Base-by-base conservation (phyloP, 2,113 vertebrate species). In the Arenaria interpres region DNA sequence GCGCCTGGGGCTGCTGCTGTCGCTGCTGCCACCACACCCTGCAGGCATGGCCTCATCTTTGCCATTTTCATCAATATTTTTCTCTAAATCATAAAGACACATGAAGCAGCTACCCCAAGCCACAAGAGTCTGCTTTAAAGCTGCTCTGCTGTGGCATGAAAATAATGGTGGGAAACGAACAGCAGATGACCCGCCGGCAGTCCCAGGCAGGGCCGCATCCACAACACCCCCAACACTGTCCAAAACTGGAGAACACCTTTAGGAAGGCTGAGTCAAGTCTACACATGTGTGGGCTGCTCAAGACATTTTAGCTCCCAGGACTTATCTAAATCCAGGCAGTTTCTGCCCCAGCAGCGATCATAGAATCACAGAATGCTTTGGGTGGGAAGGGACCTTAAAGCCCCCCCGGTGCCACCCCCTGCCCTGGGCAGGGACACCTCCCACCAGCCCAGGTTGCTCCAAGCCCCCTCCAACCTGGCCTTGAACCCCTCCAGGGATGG, bases 151-250 rank as follows among this genome's bases (percentile, higher is more conserved):
- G 35, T 12, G 17, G 83, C 48, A 35, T 39, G 54, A n/a, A 51
- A 30, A 59, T 51, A 89, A 57, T 5, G 2, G 62, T 4, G 35
- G 37, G 64, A 72, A 54, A 4, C 14, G 81, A 73, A 51, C 28
- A 81, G 39, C 8, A 73, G 73, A 63, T 2, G 59, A 53, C 71
- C 82, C 71, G 46, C 51, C 24, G 8, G 24, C 6, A 12, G 68
- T 11, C 12, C 23, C 48, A 32, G 56, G 56, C 39, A 33, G n/a
- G 23, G 75, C 57, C 8, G 41, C 3, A 3, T 10, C 24, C n/a
- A 12, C 90, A 57, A 25, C 24, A 56, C 76, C 89, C 92, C 95
- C 85, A 81, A 24, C 72, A 12, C 84, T 23, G n/a, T 43, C 72
- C 57, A 11, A 9, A 22, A 23, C 24, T n/a, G 33, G 39, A 73